phyloP scores from a whole-genome alignment of 2,797 vertebrate genomes.

The Falco columbarius region DNA sequence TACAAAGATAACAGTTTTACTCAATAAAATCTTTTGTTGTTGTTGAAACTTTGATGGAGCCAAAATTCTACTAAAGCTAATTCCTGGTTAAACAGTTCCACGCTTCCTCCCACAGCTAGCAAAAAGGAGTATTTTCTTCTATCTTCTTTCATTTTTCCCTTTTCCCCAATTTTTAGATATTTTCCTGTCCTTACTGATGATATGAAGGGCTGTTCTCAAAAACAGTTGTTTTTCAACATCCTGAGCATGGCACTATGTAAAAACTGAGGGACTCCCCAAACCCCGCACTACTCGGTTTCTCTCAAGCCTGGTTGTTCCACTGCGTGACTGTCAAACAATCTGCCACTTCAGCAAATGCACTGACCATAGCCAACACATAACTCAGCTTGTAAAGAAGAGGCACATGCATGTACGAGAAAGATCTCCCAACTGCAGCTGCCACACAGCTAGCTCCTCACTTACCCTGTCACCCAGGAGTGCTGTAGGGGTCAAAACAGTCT shows the following conservation, averaged over 20 bases:
- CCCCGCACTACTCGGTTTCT: not conserved
- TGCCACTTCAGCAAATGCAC: not conserved
- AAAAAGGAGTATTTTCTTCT: not conserved
- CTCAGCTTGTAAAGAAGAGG: not conserved
- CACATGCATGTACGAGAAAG: not conserved
- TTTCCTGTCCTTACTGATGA: not conserved
- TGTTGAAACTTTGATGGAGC: not conserved
- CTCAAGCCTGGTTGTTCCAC: not conserved
- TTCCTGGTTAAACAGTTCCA: not conserved
- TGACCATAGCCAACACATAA: not conserved
- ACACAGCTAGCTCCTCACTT: not conserved
- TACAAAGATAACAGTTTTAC: not conserved
- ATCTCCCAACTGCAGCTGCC: not conserved
- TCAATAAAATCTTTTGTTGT: not conserved
- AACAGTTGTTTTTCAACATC: not conserved
- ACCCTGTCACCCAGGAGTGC: not conserved
- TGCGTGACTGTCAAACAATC: not conserved
- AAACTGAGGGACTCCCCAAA: not conserved
- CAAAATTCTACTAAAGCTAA: not conserved
- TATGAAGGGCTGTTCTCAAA: not conserved
- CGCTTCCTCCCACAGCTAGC: not conserved
- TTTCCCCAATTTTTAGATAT: not conserved
- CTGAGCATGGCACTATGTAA: not conserved
- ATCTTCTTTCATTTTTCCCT: not conserved
- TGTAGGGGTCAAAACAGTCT: not conserved